phyloP scores from a whole-genome alignment of 2,888 invertebrate genomes.

The Mythimna pallens region DNA sequence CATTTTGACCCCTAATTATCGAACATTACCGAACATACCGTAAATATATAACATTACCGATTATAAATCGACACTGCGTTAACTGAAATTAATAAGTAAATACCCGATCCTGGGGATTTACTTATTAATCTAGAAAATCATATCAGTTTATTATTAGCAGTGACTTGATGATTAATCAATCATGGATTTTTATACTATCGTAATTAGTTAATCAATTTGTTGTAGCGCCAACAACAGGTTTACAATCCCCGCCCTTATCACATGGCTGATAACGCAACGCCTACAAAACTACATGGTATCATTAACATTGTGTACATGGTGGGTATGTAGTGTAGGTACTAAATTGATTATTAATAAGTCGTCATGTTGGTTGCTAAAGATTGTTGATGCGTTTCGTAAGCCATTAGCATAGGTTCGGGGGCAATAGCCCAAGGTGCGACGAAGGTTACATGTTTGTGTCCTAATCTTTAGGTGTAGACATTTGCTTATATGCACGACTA shows the following conservation, averaged over 20 bases:
- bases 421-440: not conserved
- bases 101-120: not conserved
- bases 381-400: slow-evolving; percentile 27
- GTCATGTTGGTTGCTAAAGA: slow-evolving; percentile 4
- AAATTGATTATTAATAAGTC: slow-evolving; percentile 9
- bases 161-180: not conserved
- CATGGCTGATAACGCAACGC: slow-evolving; percentile 47
- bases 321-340: not conserved
- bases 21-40: not conserved
- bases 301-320: slow-evolving; percentile 17
- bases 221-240: not conserved
- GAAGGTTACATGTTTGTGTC: slow-evolving; percentile 5
- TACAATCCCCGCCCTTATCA: slow-evolving; percentile 22
- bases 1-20: too few relatives aligned
- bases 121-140: not conserved
- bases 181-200: not conserved
- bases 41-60: not conserved
- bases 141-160: not conserved
- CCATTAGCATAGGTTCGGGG: slow-evolving; percentile 27
- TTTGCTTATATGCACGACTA: not conserved
- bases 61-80: not conserved
- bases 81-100: too few relatives aligned
- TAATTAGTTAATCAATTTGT: not conserved
- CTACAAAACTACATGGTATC: slow-evolving; percentile 3
- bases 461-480: not conserved